Conservation (phyloP, 2,113 vertebrate genomes). For the Perccottus glenii region DNA sequence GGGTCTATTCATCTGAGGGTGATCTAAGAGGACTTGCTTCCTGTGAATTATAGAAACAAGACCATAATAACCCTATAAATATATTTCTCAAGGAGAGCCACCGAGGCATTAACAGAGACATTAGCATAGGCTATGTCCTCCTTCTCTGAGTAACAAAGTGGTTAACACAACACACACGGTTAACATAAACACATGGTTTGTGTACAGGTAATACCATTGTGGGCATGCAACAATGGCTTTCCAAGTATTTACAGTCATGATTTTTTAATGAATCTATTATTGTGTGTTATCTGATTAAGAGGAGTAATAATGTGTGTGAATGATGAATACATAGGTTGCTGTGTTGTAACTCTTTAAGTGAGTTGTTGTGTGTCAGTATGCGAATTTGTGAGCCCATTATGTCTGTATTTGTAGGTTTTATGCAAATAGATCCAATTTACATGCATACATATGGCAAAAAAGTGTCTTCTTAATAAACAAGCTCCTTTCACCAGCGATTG, state of each 20-base stretch:
- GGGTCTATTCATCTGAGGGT: slow-evolving; percentile 62
- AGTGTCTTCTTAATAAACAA: slow-evolving; percentile 42
- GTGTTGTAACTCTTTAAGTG: neutral
- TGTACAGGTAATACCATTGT: neutral
- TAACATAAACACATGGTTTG: slow-evolving; percentile 43
- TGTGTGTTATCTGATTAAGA: slow-evolving; percentile 4
- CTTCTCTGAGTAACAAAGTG: slow-evolving; percentile 48
- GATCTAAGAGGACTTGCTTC: slow-evolving; percentile 42
- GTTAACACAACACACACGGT: slow-evolving; percentile 47
- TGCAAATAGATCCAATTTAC: slow-evolving; percentile 26
- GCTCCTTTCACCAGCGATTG: slow-evolving; percentile 11
- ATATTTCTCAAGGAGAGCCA: slow-evolving; percentile 69
- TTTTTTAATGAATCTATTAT: neutral
- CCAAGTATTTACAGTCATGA: neutral
- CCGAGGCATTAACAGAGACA: slow-evolving; percentile 64
- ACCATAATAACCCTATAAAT: slow-evolving; percentile 69
- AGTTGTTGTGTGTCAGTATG: slow-evolving; percentile 7
- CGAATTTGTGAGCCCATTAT: slow-evolving; percentile 12
- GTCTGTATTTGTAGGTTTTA: neutral
- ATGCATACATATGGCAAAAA: slow-evolving; percentile 1
- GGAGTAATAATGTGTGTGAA: neutral
- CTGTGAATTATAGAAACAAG: slow-evolving; percentile 69
- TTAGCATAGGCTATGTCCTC: slow-evolving; percentile 59
- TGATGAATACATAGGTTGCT: slow-evolving; percentile 8
- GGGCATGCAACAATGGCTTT: neutral